Base-by-base conservation (phyloP, 2,113 vertebrate species). In the Notothenia rossii region DNA sequence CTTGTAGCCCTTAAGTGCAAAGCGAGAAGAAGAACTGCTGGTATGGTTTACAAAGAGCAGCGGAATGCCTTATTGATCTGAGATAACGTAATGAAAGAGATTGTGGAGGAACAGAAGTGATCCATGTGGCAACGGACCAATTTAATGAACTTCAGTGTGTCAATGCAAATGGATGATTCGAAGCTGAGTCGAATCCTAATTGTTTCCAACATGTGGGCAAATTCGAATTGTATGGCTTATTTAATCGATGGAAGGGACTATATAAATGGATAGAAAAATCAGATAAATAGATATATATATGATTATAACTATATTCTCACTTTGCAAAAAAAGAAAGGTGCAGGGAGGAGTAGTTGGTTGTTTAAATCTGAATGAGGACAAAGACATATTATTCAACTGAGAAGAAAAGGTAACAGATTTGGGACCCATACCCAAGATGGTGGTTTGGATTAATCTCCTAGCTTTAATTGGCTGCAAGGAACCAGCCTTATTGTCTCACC, bases 131-230 rank as follows among this genome's bases (percentile, higher is more conserved):
- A 51, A 5, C 33, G 48, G 22, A 72, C 80, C 79, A 65, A 77
- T 80, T 86, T 77, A 88, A 70, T 75, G 75, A 90, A 83, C 54
- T n/a, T 61, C 29, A 29, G 14, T 45, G 72, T 84, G 78, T 88
- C 71, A 50, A 65, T 67, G 55, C 50, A 59, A 50, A 65, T 67
- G 55, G 46, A 59, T 1, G 5, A 66, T 36, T 76, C 18, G 40
- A 61, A 77, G 51, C 29, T n/a, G 1, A 48, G 3, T 29, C 29
- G 3, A 29, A 29, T 29, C 29, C 29, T 29, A 29, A 29, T 29
- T 29, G 29, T 29, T 29, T 29, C 29, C 29, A 29, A 29, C 29
- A 29, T 29, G 29, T 4, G 29, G 29, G 3, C 29, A 29, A 29
- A 29, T 29, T 29, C 29, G 29, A 29, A 29, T 4, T 29, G 29